Evolutionary conservation across 2,113 vertebrate genomes (phyloP).

Genomic region (Cebidichthys violaceus): DNA sequence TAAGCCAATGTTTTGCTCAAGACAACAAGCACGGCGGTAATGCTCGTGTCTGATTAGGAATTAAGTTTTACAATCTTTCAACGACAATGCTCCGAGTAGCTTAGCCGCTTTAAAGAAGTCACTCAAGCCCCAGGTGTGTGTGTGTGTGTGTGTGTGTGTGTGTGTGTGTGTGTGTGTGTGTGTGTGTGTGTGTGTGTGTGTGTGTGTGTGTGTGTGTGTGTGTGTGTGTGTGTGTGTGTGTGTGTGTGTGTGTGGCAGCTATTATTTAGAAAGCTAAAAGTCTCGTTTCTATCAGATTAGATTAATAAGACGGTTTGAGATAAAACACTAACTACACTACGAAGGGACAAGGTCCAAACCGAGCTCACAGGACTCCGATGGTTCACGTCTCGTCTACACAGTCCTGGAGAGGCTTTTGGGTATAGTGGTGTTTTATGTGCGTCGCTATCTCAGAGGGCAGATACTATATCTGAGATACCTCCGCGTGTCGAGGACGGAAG

Average conservation of each 20-base stretch:
- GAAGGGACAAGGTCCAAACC: too few relatives aligned
- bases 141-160: not conserved
- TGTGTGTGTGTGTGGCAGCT: too few relatives aligned
- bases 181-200: not conserved
- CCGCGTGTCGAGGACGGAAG: slow-evolving; percentile 22
- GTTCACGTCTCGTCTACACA: not conserved
- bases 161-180: not conserved
- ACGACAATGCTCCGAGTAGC: not conserved
- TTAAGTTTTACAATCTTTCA: slow-evolving; percentile 15
- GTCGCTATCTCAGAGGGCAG: not conserved
- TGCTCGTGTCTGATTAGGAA: slow-evolving; percentile 25
- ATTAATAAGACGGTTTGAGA: too few relatives aligned
- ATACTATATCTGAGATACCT: not conserved
- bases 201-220: too few relatives aligned
- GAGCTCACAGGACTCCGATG: too few relatives aligned
- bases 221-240: too few relatives aligned
- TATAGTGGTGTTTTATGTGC: not conserved
- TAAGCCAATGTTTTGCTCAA: slow-evolving; percentile 36
- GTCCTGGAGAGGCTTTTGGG: not conserved
- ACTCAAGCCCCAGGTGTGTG: not conserved
- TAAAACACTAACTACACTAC: too few relatives aligned
- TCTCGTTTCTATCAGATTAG: too few relatives aligned
- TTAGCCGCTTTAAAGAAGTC: slow-evolving; percentile 5
- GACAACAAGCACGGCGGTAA: slow-evolving; percentile 49
- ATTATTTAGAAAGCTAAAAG: too few relatives aligned